phyloP scores from a whole-genome alignment of 2,888 invertebrate species.

The Sussaba pulchella region DNA sequence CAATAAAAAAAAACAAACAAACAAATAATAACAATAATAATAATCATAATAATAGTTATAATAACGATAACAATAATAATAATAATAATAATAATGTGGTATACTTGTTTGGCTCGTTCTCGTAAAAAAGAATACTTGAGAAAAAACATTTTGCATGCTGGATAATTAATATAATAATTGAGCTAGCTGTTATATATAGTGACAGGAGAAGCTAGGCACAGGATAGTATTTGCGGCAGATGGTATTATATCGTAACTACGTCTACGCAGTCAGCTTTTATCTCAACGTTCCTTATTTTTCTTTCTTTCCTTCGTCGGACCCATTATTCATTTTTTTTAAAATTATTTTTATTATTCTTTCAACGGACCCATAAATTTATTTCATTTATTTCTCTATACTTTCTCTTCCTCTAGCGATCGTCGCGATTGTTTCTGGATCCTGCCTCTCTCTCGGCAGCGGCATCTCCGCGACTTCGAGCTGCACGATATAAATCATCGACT shows the following conservation, averaged over 20 bases:
- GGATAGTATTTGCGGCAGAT: conserved; percentile 83
- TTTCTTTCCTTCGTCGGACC: conserved; percentile 32
- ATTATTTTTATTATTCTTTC: conserved; percentile 28
- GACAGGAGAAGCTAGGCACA: conserved; percentile 85
- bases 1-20: conserved; percentile 30
- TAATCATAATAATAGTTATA: conserved; percentile 36
- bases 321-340: conserved; percentile 28
- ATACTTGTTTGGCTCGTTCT: conserved; percentile 45
- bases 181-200: conserved; percentile 84
- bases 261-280: conserved; percentile 75
- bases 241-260: conserved; percentile 73
- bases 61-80: conserved; percentile 47
- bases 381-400: conserved; percentile 60
- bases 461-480: conserved; percentile 61
- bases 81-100: conserved; percentile 44
- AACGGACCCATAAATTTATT: conserved; percentile 30
- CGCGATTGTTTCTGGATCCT: conserved; percentile 7
- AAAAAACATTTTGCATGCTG: conserved; percentile 80
- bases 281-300: conserved; percentile 43
- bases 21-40: conserved; percentile 42
- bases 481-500: conserved; percentile 67
- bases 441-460: conserved; percentile 25
- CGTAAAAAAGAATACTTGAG: conserved; percentile 43
- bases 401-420: conserved; percentile 59
- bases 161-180: conserved; percentile 78